Evolutionary conservation across 2,113 vertebrate genomes (phyloP).

Genomic region (Ornithorhynchus anatinus): DNA sequence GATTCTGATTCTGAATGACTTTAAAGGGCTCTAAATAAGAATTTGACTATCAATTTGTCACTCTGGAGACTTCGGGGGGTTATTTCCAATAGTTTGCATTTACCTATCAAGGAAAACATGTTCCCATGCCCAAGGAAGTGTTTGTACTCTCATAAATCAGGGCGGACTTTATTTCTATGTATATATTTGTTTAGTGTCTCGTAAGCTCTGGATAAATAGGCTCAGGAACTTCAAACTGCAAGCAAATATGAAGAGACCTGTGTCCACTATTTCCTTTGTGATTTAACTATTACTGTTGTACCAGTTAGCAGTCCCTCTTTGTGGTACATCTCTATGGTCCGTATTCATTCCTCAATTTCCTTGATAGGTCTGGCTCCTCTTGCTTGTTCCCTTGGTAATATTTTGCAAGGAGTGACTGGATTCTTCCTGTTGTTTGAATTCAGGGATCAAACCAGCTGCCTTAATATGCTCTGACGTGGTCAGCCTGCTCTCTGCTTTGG

Average conservation of each 20-base stretch:
- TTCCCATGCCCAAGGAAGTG: not conserved
- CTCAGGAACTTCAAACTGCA: not conserved
- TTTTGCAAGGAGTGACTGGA: too few species aligned
- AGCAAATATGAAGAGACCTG: not conserved
- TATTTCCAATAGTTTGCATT: not conserved
- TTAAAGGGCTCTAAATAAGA: not conserved
- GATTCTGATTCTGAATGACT: not conserved
- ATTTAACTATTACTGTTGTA: not conserved
- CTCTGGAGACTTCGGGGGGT: not conserved
- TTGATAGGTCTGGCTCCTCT: not conserved
- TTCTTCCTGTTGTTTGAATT: too few species aligned
- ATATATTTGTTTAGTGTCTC: not conserved
- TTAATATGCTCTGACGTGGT: too few species aligned
- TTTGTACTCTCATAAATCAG: not conserved
- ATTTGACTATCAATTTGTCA: not conserved
- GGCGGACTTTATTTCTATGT: not conserved
- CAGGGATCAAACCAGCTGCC: too few species aligned
- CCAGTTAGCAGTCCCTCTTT: not conserved
- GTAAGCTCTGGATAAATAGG: not conserved
- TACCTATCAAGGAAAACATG: not conserved
- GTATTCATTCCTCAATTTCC: not conserved
- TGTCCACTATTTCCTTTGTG: not conserved
- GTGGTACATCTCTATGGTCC: not conserved
- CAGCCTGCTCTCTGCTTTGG: too few species aligned
- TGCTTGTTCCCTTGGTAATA: too few species aligned